Evolutionary conservation across 2,113 vertebrate species (phyloP).

Genomic region (Callipepla squamata): DNA sequence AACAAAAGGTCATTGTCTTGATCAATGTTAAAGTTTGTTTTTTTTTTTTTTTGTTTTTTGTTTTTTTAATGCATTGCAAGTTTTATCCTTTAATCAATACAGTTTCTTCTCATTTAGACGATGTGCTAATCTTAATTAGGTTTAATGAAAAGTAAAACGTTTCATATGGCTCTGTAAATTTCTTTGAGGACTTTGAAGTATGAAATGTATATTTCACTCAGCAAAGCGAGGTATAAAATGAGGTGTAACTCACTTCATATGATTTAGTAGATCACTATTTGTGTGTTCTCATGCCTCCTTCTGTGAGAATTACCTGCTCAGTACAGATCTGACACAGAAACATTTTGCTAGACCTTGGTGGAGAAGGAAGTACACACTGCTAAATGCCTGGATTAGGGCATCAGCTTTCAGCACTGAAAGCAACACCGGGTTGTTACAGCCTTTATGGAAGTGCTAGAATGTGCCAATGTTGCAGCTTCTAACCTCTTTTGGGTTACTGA

Average conservation of each 20-base stretch:
- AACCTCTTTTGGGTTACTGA: neutral
- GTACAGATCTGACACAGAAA: neutral
- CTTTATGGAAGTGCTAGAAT: neutral
- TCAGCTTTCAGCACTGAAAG: neutral
- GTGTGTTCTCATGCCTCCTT: neutral
- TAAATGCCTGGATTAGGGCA: neutral
- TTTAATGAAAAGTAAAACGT: constrained; percentile 2
- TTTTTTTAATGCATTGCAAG: neutral
- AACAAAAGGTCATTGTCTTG: neutral
- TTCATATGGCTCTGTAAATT: neutral
- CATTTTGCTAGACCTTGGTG: neutral
- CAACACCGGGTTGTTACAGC: neutral
- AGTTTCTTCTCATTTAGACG: neutral
- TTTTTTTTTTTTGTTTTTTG: rapidly evolving
- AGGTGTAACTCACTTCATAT: neutral
- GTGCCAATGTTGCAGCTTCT: neutral
- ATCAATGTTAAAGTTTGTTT: neutral
- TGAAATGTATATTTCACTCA: neutral
- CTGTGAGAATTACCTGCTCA: neutral
- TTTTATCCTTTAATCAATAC: neutral
- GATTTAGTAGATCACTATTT: neutral
- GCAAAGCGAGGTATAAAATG: neutral
- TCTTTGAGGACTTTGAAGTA: neutral
- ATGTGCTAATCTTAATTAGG: neutral
- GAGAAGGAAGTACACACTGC: neutral